Evolutionary conservation across 2,113 vertebrate species (phyloP), one percentile per base, ranked within the genome.

Genomic region (Drymodes brunneopygia): DNA sequence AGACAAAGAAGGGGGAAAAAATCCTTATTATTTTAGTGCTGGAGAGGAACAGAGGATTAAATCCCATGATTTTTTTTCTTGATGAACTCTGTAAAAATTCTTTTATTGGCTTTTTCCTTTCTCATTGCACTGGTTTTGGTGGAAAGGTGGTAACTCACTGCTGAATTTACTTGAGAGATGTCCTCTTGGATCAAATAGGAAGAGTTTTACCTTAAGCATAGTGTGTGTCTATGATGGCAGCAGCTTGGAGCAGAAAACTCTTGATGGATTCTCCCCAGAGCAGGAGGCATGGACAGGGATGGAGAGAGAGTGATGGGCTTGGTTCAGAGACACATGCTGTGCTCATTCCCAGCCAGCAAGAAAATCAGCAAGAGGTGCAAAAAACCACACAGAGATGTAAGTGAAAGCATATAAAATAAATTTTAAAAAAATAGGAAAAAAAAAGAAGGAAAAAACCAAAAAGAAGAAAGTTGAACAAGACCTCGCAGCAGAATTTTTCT

Each of bases 251-350:
- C 18, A 51, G 44, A 74, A 71, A 82, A 74, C 5, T 38, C 16
- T 33, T 16, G 8, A 11, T 60, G 13, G 10, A 33, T 82, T 85
- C 50, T 2, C 7, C 5, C 24, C 24, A 60, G 27, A 85, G 47
- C 12, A 75, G 61, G 17, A 90, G 24, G 4, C 15, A 10, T 31
- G 24, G 25, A 4, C 20, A 79, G 40, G 9, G 24, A 60, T 45
- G 67, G 45, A 58, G 15, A 57, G 12, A 42, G 6, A 27, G 13
- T 36, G 35, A 58, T n/a, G 10, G 11, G 10, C 19, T 86, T 74
- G 19, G 42, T 64, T 64, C 29, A 50, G 6, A 11, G 16, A 1
- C 2, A 5, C 3, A 8, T 0, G 4, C n/a, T 72, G 5, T 44
- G 15, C 15, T 91, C 42, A 38, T 90, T 48, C 22, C 36, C 62